phyloP scores from a whole-genome alignment of 2,888 invertebrate species.

The Cotesia congregata region DNA sequence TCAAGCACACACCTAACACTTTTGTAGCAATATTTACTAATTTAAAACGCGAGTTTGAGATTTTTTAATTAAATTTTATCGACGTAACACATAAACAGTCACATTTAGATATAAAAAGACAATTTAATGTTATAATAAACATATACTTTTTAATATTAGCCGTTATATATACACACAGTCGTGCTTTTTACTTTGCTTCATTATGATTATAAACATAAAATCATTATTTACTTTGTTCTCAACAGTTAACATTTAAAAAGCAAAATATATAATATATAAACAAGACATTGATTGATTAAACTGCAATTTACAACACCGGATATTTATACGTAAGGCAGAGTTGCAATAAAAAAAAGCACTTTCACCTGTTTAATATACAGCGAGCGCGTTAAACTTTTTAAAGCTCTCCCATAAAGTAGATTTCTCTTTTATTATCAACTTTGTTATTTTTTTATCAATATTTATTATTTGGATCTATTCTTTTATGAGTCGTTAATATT shows the following conservation, averaged over 20 bases:
- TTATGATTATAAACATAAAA: background rate
- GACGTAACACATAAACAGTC: background rate
- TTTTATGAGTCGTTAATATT: background rate
- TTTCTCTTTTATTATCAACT: background rate
- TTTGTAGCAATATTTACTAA: conserved; percentile 44
- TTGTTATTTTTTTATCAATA: background rate
- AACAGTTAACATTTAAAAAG: background rate
- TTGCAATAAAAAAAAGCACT: conserved; percentile 16
- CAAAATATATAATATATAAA: background rate
- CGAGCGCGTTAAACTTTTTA: background rate
- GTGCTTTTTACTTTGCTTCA: background rate
- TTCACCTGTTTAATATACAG: conserved; percentile 8
- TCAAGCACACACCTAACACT: conserved; percentile 51
- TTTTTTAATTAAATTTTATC: background rate
- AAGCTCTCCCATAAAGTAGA: background rate
- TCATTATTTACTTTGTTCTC: background rate
- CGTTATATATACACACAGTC: background rate
- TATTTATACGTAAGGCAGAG: conserved; percentile 6
- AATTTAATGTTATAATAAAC: background rate
- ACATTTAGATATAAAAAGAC: background rate
- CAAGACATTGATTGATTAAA: conserved; percentile 2
- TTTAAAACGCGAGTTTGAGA: conserved; percentile 2
- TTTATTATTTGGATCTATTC: background rate
- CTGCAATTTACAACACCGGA: conserved; percentile 6
- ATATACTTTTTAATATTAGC: background rate